phyloP scores from a whole-genome alignment of 37 sponge, comb jelly and placozoan species.

The Beroe ovata region DNA sequence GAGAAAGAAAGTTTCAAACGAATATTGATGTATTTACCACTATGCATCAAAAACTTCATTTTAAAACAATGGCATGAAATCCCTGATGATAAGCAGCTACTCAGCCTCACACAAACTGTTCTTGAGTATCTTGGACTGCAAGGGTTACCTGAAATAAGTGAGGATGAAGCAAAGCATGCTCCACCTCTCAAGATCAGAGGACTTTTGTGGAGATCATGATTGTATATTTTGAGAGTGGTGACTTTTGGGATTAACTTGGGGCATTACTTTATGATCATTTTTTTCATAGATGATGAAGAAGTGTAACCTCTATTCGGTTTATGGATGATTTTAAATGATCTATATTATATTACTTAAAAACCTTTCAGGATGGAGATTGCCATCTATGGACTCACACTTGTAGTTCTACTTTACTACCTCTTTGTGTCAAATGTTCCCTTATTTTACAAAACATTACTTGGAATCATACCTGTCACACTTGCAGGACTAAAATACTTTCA shows the following conservation, averaged over 20 bases:
- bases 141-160: not conserved
- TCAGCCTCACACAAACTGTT: not conserved
- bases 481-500: not conserved
- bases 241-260: not conserved
- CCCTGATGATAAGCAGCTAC: not conserved
- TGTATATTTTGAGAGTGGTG: not conserved
- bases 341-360: too few relatives aligned
- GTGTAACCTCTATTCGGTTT: too few relatives aligned
- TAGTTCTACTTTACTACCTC: not conserved
- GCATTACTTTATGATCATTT: not conserved
- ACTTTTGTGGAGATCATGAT: not conserved
- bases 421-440: not conserved
- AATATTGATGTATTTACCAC: not conserved
- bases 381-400: not conserved
- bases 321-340: too few relatives aligned
- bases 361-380: constrained; percentile 23
- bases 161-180: not conserved
- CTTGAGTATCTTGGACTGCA: not conserved
- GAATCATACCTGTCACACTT: too few relatives aligned
- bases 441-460: not conserved
- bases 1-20: not conserved
- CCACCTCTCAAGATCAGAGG: constrained; percentile 5
- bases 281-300: too few relatives aligned
- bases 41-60: not conserved
- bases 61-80: constrained; percentile 18